Conservation (phyloP, 2,113 vertebrate genomes). For the Hylia prasina region DNA sequence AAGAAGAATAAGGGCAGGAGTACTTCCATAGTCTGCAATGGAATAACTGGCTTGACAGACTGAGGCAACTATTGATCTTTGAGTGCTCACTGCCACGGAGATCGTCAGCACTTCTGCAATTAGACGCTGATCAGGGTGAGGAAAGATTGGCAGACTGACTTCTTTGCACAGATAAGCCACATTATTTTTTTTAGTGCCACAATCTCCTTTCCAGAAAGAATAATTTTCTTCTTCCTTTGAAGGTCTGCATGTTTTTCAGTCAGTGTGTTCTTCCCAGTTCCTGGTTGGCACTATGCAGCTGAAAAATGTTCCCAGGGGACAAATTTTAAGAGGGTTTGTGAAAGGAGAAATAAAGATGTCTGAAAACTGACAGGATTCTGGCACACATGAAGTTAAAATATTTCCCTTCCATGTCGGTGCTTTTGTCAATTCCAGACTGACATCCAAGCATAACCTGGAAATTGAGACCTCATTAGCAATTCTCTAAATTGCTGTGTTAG, state of each 20-base stretch:
- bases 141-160: background rate
- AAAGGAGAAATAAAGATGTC: constrained; percentile 43
- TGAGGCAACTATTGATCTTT: background rate
- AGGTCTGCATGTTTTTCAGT: background rate
- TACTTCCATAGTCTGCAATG: background rate
- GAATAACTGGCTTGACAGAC: background rate
- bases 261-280: background rate
- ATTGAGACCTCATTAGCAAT: constrained; percentile 20
- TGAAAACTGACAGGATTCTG: constrained; percentile 38
- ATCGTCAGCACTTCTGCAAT: background rate
- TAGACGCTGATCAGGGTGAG: background rate
- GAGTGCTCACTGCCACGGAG: background rate
- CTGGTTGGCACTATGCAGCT: background rate
- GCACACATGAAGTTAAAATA: constrained; percentile 31
- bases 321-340: constrained; percentile 2
- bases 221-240: background rate
- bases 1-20: background rate
- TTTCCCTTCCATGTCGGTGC: background rate
- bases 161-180: background rate
- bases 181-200: background rate
- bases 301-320: background rate
- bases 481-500: background rate
- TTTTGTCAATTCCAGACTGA: constrained; percentile 30
- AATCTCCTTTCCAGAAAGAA: background rate
- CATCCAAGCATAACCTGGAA: constrained; percentile 9